phyloP scores from a whole-genome alignment of 37 sponge, comb jelly and placozoan species.

The Cliona cf. orientalis region DNA sequence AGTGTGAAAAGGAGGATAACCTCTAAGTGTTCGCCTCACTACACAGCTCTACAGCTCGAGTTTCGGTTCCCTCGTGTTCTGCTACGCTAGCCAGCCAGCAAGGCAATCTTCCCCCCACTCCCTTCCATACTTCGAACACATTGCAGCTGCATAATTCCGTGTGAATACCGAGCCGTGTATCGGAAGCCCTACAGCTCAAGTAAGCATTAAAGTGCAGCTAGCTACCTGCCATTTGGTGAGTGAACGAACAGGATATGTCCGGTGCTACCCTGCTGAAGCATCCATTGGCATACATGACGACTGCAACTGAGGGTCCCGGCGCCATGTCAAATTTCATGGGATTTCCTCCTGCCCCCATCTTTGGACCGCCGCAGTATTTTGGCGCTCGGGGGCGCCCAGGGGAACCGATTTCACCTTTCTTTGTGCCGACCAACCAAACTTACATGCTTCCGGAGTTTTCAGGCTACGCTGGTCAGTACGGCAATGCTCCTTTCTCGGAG shows the following conservation, averaged over 20 bases:
- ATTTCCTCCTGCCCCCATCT: slow-evolving; percentile 44
- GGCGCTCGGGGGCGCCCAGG: slow-evolving; percentile 17
- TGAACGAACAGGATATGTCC: slow-evolving; percentile 17
- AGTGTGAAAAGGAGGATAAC: slow-evolving; percentile 1
- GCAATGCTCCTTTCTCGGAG: slow-evolving; percentile 34
- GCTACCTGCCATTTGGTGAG: no score
- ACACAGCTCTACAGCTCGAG: not conserved
- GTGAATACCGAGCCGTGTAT: no score
- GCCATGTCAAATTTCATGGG: slow-evolving; percentile 49
- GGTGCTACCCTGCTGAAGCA: slow-evolving; percentile 55
- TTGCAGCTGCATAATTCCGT: no score
- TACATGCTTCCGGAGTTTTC: slow-evolving; percentile 30
- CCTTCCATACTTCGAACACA: no score
- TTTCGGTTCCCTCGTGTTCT: no score
- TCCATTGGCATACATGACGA: slow-evolving; percentile 52
- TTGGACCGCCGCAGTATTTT: slow-evolving; percentile 47
- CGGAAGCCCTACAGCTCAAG: slow-evolving; percentile 13
- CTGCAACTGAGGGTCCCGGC: slow-evolving; percentile 26
- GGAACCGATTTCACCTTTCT: slow-evolving; percentile 53
- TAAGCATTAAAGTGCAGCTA: not conserved
- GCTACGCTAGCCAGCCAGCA: no score
- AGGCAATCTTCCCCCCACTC: no score
- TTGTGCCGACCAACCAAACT: slow-evolving; percentile 45
- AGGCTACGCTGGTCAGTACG: slow-evolving; percentile 39
- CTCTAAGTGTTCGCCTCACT: not conserved